phyloP scores from a whole-genome alignment of 2,113 vertebrate genomes.

The Dipodomys stephensi region DNA sequence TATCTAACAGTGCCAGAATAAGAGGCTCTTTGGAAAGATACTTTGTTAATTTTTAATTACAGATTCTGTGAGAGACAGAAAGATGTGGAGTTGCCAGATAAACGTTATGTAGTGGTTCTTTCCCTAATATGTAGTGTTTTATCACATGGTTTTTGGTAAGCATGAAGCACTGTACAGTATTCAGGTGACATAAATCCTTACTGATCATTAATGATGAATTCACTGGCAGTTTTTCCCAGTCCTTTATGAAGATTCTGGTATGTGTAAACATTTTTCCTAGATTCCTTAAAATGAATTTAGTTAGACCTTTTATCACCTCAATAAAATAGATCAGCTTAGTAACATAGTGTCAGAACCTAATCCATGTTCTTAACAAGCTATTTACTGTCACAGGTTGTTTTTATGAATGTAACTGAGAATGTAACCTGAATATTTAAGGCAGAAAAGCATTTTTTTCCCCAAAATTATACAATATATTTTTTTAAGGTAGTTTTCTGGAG shows the following conservation, averaged over 20 bases:
- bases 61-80: slow-evolving; percentile 7
- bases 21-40: slow-evolving; percentile 49
- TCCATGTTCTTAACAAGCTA: background rate
- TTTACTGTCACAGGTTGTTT: slow-evolving; percentile 42
- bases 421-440: slow-evolving; percentile 48
- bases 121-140: slow-evolving; percentile 22
- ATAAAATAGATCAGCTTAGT: slow-evolving; percentile 4
- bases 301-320: slow-evolving; percentile 47
- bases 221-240: slow-evolving; percentile 44
- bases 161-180: slow-evolving; percentile 30
- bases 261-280: slow-evolving; percentile 3
- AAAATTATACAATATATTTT: slow-evolving; percentile 29
- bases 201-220: slow-evolving; percentile 10
- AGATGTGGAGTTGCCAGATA: slow-evolving; percentile 38
- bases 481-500: slow-evolving; percentile 35
- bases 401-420: background rate
- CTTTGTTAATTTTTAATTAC: slow-evolving; percentile 60
- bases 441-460: slow-evolving; percentile 30
- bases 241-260: slow-evolving; percentile 36
- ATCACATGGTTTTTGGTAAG: slow-evolving; percentile 29
- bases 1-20: slow-evolving; percentile 50
- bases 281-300: slow-evolving; percentile 47
- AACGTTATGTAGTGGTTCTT: background rate
- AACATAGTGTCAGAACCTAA: slow-evolving; percentile 29
- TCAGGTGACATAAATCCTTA: slow-evolving; percentile 3